Base-by-base conservation (phyloP, 2,797 vertebrate genomes). In the Okamejei kenojei region DNA sequence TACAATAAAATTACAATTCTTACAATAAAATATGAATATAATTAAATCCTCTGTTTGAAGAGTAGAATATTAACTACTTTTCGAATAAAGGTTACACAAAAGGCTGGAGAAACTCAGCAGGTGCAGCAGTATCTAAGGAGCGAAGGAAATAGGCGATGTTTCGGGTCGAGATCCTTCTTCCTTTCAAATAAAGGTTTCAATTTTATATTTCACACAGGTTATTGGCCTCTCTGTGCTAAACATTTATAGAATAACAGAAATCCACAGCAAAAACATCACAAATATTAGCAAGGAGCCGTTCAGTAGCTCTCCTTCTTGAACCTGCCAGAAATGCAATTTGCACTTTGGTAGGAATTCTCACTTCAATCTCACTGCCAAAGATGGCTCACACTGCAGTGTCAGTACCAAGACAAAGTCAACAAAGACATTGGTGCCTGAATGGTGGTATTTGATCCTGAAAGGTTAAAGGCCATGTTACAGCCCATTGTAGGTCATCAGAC, bases 361-460 rank as follows among this genome's bases (percentile, higher is more conserved):
- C 5, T 15, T 6, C 4, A 4, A 29, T 65, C 82, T 86, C 61
- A n/a, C 13, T 86, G 82, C n/a, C 32, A 65, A 86, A 65, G 68
- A 65, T 86, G 82, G 61, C 58, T 32, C 15, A 65, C 61, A 86
- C 29, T 86, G 54, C 29, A 13, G 29, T 86, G 82, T 86, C 82
- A 86, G 61, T 90, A 93, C 77, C 84, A 93, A 65, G 63, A 71
- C 76, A 93, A 93, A 94, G 78, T 93, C 94, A 95, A 95, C 84
- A 76, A 93, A 79, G 94, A 10, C 26, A n/a, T 93, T 93, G 45
- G 93, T 86, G 82, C 13, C 91, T 94, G 93, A 94, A 94, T 94
- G 94, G 81, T 94, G 35, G 17, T n/a, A n/a, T 54, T 71, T 63
- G 92, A 78, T 63, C 91, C 88, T 93, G n/a, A 90, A 90, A 81